Evolutionary conservation across 92 coral and sea anemone genomes (phyloP), one percentile per base, ranked within the genome.

Genomic region (Pocillopora meandrina): DNA sequence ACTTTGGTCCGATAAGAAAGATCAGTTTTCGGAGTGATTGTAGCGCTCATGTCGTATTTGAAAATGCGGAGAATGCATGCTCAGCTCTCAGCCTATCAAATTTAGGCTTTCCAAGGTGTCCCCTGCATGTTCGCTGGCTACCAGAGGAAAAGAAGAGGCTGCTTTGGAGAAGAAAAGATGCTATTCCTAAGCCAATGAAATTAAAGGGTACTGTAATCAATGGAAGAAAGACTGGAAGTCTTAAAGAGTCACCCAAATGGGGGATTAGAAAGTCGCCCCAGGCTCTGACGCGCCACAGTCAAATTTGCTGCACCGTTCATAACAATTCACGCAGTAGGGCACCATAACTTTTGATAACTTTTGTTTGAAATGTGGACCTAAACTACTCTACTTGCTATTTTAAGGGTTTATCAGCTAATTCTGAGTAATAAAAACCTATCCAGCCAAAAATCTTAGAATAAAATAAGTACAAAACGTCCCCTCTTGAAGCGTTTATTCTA

Each of bases 111-210:
- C 78, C 90, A 59, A 65, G 89, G 18, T 75, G 90, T 75, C 98
- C 93, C 12, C 66, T 94, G 52, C 95, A 94, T 76, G 84, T 87
- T 33, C 93, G 93, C 60, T 94, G 98, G 98, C 82, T 94, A 65
- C 95, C 93, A 12, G 86, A 87, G 52, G 87, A 93, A 16, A 75
- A 81, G 74, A 90, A 87, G 47, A 89, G 84, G 42, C 72, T 88
- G 1, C 47, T 65, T 35, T 94, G 98, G 98, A 76, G 47, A 34
- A 94, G 81, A 61, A 92, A 92, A 77, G 92, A 92, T 49, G 81
- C 95, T 13, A 15, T 83, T 56, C 77, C 98, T 7, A 84, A 84
- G 76, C 88, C 90, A 6, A 77, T 82, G 56, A 74, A 52, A 21
- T 19, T 57, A 3, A 78, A 78, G 36, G 2, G 36, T 34, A n/a